Conservation (phyloP, 2,888 invertebrate genomes). For the Platynereis dumerilii region DNA sequence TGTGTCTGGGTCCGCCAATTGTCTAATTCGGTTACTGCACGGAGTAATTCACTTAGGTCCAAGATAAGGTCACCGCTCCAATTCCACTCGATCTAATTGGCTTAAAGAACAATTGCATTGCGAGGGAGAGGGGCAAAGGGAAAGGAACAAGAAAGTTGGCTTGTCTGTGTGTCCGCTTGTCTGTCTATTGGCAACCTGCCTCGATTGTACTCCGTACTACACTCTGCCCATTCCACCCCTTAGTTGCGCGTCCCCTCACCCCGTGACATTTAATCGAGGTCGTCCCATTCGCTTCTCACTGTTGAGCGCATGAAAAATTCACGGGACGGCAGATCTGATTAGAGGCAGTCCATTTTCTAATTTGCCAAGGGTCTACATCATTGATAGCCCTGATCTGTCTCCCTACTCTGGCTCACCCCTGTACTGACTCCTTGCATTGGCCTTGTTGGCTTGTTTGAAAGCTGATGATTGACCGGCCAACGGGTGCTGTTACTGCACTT, state of each 20-base stretch:
- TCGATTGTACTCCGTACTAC: no score
- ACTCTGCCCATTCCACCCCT: no score
- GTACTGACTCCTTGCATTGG: no score
- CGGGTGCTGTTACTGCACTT: no score
- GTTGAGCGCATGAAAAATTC: constrained; percentile 17
- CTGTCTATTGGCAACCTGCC: no score
- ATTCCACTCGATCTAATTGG: constrained; percentile 14
- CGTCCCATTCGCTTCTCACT: not conserved
- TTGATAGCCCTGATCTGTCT: constrained; percentile 9
- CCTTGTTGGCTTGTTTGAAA: no score
- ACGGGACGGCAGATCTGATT: constrained; percentile 1
- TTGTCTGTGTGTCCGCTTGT: constrained; percentile 11
- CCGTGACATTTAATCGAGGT: constrained; percentile 26
- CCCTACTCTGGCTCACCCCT: no score
- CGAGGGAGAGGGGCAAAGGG: not conserved
- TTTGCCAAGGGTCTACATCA: constrained; percentile 12
- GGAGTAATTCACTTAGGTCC: constrained; percentile 16
- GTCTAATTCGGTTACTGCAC: not conserved
- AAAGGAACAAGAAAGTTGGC: constrained; percentile 2
- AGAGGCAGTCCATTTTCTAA: constrained; percentile 23
- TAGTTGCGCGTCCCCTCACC: constrained; percentile 8
- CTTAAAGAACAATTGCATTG: constrained; percentile 24
- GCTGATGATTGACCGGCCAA: no score
- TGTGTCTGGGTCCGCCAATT: not conserved
- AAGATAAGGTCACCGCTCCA: constrained; percentile 10